These are phyloP conservation scores for Propithecus perrieri DNA, from an alignment of 2,797 vertebrate species.

Conservation along the genomic window DNA sequence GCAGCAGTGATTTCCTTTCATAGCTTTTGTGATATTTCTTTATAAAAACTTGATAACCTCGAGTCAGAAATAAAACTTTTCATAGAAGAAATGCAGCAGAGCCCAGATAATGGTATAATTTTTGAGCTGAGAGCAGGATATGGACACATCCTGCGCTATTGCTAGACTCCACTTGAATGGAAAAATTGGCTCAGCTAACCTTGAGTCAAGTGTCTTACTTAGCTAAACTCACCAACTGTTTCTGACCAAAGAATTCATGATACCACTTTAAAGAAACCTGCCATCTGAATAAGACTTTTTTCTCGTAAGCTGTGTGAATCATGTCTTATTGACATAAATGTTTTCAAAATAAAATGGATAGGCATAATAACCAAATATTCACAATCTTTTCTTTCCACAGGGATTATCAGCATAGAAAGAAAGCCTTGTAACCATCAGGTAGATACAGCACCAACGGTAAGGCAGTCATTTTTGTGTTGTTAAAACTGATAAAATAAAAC, in stretches of 20 bases:
- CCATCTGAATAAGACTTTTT: conserved; percentile 64
- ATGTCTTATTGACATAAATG: conserved; percentile 76
- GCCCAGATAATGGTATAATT: conserved; percentile 80
- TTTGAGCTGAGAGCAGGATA: conserved; percentile 77
- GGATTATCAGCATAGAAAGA: conserved; percentile 89
- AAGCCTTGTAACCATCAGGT: conserved; percentile 87
- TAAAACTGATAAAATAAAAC: conserved; percentile 70
- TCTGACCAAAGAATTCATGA: conserved; percentile 79
- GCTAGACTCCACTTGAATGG: conserved; percentile 80
- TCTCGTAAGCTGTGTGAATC: conserved; percentile 80
- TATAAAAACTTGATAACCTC: conserved; percentile 80
- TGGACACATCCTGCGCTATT: conserved; percentile 74
- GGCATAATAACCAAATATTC: conserved; percentile 83
- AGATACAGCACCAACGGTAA: conserved; percentile 89
- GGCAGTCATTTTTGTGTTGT: conserved; percentile 77
- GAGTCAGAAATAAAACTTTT: conserved; percentile 80
- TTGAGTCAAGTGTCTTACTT: conserved; percentile 81
- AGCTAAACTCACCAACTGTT: conserved; percentile 84
- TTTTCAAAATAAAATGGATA: conserved; percentile 85
- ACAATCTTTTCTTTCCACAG: conserved; percentile 87
- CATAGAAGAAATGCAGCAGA: conserved; percentile 78
- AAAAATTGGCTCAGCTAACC: conserved; percentile 82
- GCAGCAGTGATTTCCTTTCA: conserved; percentile 83
- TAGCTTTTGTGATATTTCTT: conserved; percentile 82
- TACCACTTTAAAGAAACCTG: conserved; percentile 77